Conservation (phyloP, 2,888 invertebrate species). For the Polymixis flavicincta region DNA sequence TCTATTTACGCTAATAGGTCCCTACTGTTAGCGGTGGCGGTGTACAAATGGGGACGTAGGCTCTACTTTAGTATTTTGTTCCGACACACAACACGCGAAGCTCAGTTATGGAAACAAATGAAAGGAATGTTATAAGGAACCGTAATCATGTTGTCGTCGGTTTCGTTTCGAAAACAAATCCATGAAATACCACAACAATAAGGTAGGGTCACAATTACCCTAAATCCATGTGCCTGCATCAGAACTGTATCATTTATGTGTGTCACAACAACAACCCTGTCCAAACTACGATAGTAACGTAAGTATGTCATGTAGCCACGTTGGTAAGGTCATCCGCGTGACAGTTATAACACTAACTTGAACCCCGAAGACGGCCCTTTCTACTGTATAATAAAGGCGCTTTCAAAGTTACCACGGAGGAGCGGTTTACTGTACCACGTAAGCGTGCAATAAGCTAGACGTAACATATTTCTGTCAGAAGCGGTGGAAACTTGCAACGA, state of each 20-base stretch:
- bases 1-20: conserved; percentile 47
- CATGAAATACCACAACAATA: neutral
- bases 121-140: conserved; percentile 22
- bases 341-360: neutral
- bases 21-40: conserved; percentile 28
- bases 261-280: neutral
- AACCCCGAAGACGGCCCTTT: neutral
- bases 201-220: neutral
- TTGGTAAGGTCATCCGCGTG: conserved; percentile 1
- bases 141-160: conserved; percentile 2
- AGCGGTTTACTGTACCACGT: conserved; percentile 11
- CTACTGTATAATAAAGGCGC: conserved; percentile 1
- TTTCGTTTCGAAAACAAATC: conserved; percentile 11
- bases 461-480: conserved; percentile 57
- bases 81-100: conserved; percentile 52
- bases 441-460: conserved; percentile 39
- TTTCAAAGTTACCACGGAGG: neutral
- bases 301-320: neutral
- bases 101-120: conserved; percentile 30
- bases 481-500: conserved; percentile 44
- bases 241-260: neutral
- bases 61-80: conserved; percentile 18
- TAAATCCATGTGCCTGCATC: neutral
- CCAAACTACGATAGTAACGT: neutral
- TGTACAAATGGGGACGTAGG: conserved; percentile 36